Conservation (phyloP, 2,888 invertebrate species). For the Pteria penguin region DNA sequence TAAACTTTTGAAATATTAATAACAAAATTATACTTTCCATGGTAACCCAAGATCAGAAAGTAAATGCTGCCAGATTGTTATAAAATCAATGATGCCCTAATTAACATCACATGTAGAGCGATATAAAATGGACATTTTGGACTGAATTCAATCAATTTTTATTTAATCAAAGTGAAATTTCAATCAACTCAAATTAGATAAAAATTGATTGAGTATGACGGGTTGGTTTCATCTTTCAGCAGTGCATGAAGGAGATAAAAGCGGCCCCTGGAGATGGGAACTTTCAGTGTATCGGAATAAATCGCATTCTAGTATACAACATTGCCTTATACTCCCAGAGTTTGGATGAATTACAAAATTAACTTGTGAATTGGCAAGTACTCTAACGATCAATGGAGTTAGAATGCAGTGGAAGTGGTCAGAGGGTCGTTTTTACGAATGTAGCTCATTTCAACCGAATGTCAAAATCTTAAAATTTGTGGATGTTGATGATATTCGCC, state of each 20-base stretch:
- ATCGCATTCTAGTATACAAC: slow-evolving; percentile 23
- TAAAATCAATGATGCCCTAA: slow-evolving; percentile 28
- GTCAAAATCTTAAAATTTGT: no score
- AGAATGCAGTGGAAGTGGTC: no score
- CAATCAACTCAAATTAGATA: slow-evolving; percentile 40
- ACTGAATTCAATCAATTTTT: slow-evolving; percentile 44
- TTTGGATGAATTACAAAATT: neutral
- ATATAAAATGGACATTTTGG: slow-evolving; percentile 39
- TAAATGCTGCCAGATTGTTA: slow-evolving; percentile 2
- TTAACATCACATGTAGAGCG: slow-evolving; percentile 30
- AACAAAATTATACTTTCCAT: neutral
- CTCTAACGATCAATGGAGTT: neutral
- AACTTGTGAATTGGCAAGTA: neutral
- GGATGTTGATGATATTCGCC: no score
- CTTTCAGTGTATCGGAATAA: slow-evolving; percentile 9
- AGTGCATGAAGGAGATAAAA: slow-evolving; percentile 10
- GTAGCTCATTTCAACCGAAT: no score
- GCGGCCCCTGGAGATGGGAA: slow-evolving; percentile 10
- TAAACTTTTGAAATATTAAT: slow-evolving; percentile 18
- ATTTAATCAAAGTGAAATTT: slow-evolving; percentile 43
- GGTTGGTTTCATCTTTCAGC: slow-evolving; percentile 36
- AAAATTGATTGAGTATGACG: slow-evolving; percentile 33
- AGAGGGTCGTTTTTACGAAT: no score
- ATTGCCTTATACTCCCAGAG: neutral
- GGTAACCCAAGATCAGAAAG: neutral